Conservation (phyloP, 2,797 vertebrate species). For the Microctenopoma steveboyesi region DNA sequence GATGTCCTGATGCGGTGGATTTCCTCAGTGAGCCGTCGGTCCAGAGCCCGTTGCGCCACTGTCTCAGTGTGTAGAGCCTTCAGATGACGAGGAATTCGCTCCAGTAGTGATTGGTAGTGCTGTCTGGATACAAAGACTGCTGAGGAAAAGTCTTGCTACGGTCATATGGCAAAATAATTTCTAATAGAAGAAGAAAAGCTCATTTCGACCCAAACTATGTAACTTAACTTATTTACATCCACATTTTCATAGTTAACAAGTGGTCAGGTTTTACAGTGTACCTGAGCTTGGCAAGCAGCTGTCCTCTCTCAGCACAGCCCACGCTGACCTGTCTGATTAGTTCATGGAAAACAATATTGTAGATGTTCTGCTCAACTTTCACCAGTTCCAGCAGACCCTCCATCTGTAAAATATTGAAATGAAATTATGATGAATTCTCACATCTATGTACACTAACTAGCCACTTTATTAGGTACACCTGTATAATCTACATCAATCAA, state of each 20-base stretch:
- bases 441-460: too few relatives aligned
- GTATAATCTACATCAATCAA: too few relatives aligned
- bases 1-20: slow-evolving; percentile 85
- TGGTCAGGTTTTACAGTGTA: slow-evolving; percentile 46
- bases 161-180: not conserved
- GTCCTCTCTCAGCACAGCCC: slow-evolving; percentile 89
- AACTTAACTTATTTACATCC: too few relatives aligned
- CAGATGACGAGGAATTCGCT: slow-evolving; percentile 84
- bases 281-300: slow-evolving; percentile 92
- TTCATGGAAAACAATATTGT: slow-evolving; percentile 91
- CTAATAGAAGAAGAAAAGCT: not conserved
- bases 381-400: slow-evolving; percentile 86
- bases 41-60: slow-evolving; percentile 85
- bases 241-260: too few relatives aligned
- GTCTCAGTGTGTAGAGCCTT: slow-evolving; percentile 86
- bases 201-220: not conserved
- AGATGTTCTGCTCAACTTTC: slow-evolving; percentile 90
- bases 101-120: slow-evolving; percentile 86
- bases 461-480: too few relatives aligned
- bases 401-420: slow-evolving; percentile 78
- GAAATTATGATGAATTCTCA: too few relatives aligned
- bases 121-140: slow-evolving; percentile 74
- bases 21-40: slow-evolving; percentile 87
- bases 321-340: slow-evolving; percentile 92
- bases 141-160: not conserved